Evolutionary conservation across 1,140 invertebrate genomes (phyloP).

Genomic region (Mylabris phalerata): DNA sequence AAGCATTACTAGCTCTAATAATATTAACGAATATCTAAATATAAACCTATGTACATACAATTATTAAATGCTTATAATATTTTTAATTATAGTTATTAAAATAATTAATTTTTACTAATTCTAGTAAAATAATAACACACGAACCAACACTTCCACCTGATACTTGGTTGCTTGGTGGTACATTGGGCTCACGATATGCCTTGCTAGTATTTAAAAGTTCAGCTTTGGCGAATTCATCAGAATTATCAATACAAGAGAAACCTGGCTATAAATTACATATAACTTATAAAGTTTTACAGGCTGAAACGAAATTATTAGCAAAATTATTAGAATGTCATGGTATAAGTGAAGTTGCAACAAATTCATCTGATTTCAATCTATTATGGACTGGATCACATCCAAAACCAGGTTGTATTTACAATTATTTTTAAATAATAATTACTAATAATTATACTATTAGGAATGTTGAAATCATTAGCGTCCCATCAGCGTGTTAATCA

Average conservation of each 20-base stretch:
- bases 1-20: too few species aligned
- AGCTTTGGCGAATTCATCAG: constrained; percentile 44
- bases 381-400: constrained; percentile 88
- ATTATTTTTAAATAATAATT: too few species aligned
- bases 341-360: constrained; percentile 54
- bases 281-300: constrained; percentile 72
- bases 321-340: constrained; percentile 69
- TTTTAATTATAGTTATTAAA: too few species aligned
- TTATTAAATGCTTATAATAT: too few species aligned
- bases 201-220: constrained; percentile 52
- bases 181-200: constrained; percentile 46
- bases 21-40: too few species aligned
- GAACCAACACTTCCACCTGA: constrained; percentile 21
- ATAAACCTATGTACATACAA: too few species aligned
- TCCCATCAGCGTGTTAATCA: constrained; percentile 89
- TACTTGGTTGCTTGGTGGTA: constrained; percentile 48
- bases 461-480: constrained; percentile 64
- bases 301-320: constrained; percentile 69
- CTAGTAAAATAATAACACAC: constrained; percentile 10
- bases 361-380: constrained; percentile 74
- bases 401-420: constrained; percentile 60
- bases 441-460: constrained; percentile 12
- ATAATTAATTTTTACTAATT: too few species aligned
- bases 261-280: constrained; percentile 68
- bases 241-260: constrained; percentile 41